phyloP scores from a whole-genome alignment of 2,888 invertebrate species.

The Drosophila leonis region DNA sequence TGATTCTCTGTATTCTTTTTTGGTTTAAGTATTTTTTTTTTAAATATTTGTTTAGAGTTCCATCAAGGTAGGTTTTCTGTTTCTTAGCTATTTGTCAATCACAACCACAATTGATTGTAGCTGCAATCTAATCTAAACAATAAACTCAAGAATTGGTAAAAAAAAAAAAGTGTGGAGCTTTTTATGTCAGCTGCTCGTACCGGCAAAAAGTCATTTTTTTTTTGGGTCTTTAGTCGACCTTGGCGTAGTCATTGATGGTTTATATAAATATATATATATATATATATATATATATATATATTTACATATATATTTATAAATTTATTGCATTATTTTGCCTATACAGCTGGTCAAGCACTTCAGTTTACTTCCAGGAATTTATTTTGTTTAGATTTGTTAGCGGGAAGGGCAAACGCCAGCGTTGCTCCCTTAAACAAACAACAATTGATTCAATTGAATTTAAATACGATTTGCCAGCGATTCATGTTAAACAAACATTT shows the following conservation, averaged over 20 bases:
- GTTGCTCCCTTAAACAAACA: slow-evolving; percentile 14
- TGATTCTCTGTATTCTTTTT: slow-evolving; percentile 16
- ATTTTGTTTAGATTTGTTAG: slow-evolving; percentile 17
- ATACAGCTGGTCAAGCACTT: slow-evolving; percentile 28
- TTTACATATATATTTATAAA: neutral
- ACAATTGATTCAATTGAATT: slow-evolving; percentile 12
- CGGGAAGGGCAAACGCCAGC: slow-evolving; percentile 13
- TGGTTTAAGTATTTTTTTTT: slow-evolving; percentile 8
- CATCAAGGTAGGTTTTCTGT: slow-evolving; percentile 33
- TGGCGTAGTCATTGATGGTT: slow-evolving; percentile 16
- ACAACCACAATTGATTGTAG: slow-evolving; percentile 32
- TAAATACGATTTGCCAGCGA: slow-evolving; percentile 4
- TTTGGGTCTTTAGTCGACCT: slow-evolving; percentile 26
- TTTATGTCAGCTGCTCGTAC: slow-evolving; percentile 42
- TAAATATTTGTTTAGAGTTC: slow-evolving; percentile 22
- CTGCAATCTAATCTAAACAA: slow-evolving; percentile 57
- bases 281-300: neutral
- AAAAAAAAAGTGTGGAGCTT: slow-evolving; percentile 26
- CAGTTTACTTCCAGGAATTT: slow-evolving; percentile 27
- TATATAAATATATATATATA: slow-evolving; percentile 1
- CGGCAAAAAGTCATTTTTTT: slow-evolving; percentile 3
- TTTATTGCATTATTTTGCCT: neutral
- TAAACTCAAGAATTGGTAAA: slow-evolving; percentile 25
- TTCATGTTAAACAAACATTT: slow-evolving; percentile 28
- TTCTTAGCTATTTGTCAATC: slow-evolving; percentile 30